Evolutionary conservation across 1,140 invertebrate genomes (phyloP).

Genomic region (Seison nebaliae): DNA sequence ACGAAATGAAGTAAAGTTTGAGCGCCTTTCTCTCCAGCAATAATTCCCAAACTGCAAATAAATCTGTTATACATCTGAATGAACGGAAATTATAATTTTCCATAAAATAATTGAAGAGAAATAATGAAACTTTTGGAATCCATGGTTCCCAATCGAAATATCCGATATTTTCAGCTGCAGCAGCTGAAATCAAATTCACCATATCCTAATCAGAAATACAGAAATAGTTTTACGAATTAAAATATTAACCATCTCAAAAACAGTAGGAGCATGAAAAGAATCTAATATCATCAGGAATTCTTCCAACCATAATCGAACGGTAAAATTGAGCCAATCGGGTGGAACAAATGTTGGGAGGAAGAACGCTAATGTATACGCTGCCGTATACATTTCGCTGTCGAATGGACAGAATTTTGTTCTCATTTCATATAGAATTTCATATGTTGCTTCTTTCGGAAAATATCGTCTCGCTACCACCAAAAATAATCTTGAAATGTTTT

Average conservation of each 20-base stretch:
- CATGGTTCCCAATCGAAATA: conserved; percentile 60
- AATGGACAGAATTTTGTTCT: conserved; percentile 44
- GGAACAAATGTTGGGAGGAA: conserved; percentile 51
- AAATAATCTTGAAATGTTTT: conserved; percentile 6
- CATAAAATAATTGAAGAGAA: too few species aligned
- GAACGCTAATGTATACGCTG: conserved; percentile 38
- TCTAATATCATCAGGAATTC: conserved; percentile 52
- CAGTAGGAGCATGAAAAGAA: conserved; percentile 42
- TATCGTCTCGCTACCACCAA: conserved; percentile 30
- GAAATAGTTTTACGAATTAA: conserved; percentile 11
- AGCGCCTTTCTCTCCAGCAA: too few species aligned
- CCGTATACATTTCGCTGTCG: conserved; percentile 35
- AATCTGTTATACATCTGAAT: too few species aligned
- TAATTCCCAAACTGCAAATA: too few species aligned
- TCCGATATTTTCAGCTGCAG: conserved; percentile 48
- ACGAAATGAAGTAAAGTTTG: too few species aligned
- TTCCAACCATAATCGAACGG: conserved; percentile 53
- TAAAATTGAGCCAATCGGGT: conserved; percentile 11
- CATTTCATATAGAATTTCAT: conserved; percentile 59
- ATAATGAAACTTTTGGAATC: conserved; percentile 39
- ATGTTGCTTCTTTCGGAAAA: conserved; percentile 44
- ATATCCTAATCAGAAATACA: conserved; percentile 33
- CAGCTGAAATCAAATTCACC: conserved; percentile 41
- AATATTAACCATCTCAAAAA: conserved; percentile 18
- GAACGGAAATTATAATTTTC: too few species aligned